A percentile compares a stretch with the other conserved stretches of the same genome.
These are phyloP conservation scores for Hydriomena furcata DNA, from an alignment of 2,888 invertebrate species.

Conservation along the genomic window DNA sequence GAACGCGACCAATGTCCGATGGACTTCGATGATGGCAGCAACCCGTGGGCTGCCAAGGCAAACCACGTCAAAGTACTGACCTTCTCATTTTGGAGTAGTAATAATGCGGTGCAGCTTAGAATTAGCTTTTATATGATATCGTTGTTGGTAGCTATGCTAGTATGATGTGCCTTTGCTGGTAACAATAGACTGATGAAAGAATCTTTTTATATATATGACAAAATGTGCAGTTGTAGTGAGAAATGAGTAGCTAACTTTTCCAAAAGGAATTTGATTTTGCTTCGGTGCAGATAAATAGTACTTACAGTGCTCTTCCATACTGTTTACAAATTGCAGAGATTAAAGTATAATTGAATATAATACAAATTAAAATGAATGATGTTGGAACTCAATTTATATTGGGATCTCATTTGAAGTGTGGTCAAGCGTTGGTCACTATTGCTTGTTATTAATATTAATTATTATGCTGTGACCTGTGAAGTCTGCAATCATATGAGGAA, in stretches of 20 bases:
- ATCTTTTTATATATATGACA: not conserved
- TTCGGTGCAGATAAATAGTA: constrained; percentile 2
- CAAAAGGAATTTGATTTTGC: not conserved
- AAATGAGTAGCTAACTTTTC: not conserved
- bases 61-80: constrained; percentile 88
- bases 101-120: constrained; percentile 43
- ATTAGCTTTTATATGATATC: constrained; percentile 45
- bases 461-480: no score
- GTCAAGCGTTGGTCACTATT: no score
- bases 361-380: no score
- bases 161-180: constrained; percentile 40
- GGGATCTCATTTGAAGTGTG: no score
- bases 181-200: constrained; percentile 33
- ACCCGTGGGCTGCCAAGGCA: constrained; percentile 91
- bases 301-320: no score
- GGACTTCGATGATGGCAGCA: constrained; percentile 96
- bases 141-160: constrained; percentile 41
- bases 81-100: constrained; percentile 69
- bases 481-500: no score
- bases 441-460: no score
- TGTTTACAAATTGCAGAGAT: no score
- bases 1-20: constrained; percentile 98
- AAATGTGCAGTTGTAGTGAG: not conserved
- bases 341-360: no score
- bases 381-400: no score